A percentile compares a stretch with the other conserved stretches of the same genome.
These are phyloP conservation scores for Leucoraja erinaceus DNA, from an alignment of 2,113 vertebrate species.

Conservation along the genomic window DNA sequence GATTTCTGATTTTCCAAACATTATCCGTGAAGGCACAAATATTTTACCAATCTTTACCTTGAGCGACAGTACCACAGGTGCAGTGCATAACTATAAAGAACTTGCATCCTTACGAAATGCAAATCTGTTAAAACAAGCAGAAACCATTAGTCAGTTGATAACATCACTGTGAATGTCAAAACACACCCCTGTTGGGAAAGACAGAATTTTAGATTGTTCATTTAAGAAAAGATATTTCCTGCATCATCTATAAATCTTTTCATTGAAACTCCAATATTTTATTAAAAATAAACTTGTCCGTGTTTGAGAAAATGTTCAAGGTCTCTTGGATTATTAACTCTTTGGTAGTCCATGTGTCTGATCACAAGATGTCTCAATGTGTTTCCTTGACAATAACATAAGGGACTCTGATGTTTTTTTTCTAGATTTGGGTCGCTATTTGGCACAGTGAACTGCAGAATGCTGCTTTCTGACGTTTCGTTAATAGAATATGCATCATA, in stretches of 20 bases:
- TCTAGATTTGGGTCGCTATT: not conserved
- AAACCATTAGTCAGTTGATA: not conserved
- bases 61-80: not conserved
- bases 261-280: not conserved
- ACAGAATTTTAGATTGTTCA: not conserved
- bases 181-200: not conserved
- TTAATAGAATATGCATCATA: not conserved
- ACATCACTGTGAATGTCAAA: not conserved
- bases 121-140: conserved; percentile 25
- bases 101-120: conserved; percentile 25
- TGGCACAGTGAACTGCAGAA: no score
- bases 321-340: not conserved
- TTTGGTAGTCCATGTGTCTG: not conserved
- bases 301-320: not conserved
- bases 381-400: not conserved
- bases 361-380: not conserved
- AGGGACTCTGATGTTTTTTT: not conserved
- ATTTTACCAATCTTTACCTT: conserved; percentile 17
- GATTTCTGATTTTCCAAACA: not conserved
- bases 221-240: not conserved
- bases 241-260: not conserved
- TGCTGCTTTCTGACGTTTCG: not conserved
- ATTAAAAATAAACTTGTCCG: not conserved
- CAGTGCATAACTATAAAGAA: conserved; percentile 18
- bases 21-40: conserved; percentile 4